Base-by-base conservation (phyloP, 2,888 invertebrate species). In the Amitus sp. region DNA sequence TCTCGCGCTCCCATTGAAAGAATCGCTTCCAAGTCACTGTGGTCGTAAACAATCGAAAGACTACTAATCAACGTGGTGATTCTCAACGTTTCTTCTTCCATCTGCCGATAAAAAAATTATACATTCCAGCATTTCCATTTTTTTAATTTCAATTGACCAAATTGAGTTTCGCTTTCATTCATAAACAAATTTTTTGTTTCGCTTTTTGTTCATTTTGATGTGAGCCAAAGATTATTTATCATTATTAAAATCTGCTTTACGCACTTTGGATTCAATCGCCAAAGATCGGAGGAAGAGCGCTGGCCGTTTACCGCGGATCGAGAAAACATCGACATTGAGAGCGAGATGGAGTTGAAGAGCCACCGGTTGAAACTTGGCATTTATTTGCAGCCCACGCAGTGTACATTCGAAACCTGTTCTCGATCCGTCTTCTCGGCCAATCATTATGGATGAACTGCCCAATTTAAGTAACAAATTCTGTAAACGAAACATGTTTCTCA, bases 401-500 rank as follows among this genome's bases (percentile, higher is more conserved):
- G 87, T 88, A 58, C 91, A 89, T 74, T 88, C 89, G 70, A 92
- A 90, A 73, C 90, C 89, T 28, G 89, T 88, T 71, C 89, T 86
- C 2, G 88, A 87, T 2, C 76, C 74, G 69, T 87, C 87, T 74
- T 89, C 90, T 71, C 89, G 87, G 9, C 89, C 87, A 37, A 90
- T 90, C 39, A 86, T 87, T 55, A 93, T 82, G 20, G 86, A 88
- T 0, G 91, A 90, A 66, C 88, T 87, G 71, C 92, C 91, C 69
- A 93, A 86, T 82, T 88, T 90, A 70, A 92, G 84, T 73, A 86
- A 88, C 77, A 92, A 89, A 82, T 89, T 91, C 90, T 90, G 82
- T 30, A 86, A 85, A 15, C 13, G 12, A 13, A 30, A n/a, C n/a
- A n/a, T n/a, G n/a, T n/a, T 42, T 45, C 13, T 34, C 19, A 10